These are phyloP conservation scores for Papilio glaucus DNA, from an alignment of 1,140 invertebrate species.

Conservation along the genomic window DNA sequence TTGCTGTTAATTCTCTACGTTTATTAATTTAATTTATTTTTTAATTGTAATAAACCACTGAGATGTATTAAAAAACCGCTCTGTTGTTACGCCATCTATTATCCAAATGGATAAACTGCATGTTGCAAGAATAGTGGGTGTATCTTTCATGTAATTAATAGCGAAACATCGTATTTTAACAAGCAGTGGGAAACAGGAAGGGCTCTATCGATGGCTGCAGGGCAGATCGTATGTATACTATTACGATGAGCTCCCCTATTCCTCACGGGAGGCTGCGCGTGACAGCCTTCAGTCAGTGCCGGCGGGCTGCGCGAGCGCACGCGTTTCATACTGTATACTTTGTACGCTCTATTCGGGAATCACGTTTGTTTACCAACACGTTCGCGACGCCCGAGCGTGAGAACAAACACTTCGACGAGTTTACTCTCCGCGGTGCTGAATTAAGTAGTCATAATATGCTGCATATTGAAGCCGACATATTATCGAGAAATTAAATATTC, in stretches of 20 bases:
- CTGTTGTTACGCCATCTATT: slow-evolving; percentile 7
- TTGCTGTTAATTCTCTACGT: slow-evolving; percentile 6
- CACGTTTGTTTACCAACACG: slow-evolving; percentile 71
- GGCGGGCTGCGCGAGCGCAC: slow-evolving; percentile 75
- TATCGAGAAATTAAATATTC: slow-evolving; percentile 61
- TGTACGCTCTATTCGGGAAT: slow-evolving; percentile 39
- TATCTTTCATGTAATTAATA: slow-evolving; percentile 17
- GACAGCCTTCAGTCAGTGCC: slow-evolving; percentile 75
- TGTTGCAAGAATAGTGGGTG: slow-evolving; percentile 1
- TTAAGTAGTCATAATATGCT: slow-evolving; percentile 47
- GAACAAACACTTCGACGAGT: slow-evolving; percentile 39
- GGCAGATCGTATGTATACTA: slow-evolving; percentile 5
- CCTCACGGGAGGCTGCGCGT: slow-evolving; percentile 61
- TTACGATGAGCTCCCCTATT: slow-evolving; percentile 54
- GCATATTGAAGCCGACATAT: slow-evolving; percentile 47
- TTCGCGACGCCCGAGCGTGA: slow-evolving; percentile 47
- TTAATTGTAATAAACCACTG: neutral
- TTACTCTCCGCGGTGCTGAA: slow-evolving; percentile 43
- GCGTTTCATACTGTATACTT: slow-evolving; percentile 52
- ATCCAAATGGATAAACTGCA: too few species aligned
- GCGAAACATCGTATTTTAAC: slow-evolving; percentile 23
- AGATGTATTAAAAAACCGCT: slow-evolving; percentile 7
- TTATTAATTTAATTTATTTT: slow-evolving; percentile 13
- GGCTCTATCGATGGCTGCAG: slow-evolving; percentile 11
- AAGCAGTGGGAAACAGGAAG: slow-evolving; percentile 13